Evolutionary conservation across 2,888 invertebrate genomes (phyloP).

Genomic region (Acronicta alni): DNA sequence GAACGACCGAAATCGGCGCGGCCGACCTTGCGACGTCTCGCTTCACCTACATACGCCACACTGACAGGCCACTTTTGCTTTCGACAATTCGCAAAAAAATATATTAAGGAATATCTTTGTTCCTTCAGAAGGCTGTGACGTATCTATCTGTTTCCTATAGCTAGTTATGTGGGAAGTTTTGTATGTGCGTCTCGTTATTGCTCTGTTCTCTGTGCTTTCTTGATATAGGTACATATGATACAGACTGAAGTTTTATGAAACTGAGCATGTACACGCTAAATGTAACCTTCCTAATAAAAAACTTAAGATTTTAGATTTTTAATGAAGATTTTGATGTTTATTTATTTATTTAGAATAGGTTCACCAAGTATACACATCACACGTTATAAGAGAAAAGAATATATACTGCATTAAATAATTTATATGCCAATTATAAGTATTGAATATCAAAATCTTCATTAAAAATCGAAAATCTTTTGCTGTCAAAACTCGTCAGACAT

Average conservation of each 20-base stretch:
- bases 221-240: not conserved
- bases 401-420: too few relatives aligned
- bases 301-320: constrained; percentile 6
- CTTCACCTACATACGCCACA: constrained; percentile 87
- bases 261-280: not conserved
- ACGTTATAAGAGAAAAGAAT: too few relatives aligned
- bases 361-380: too few relatives aligned
- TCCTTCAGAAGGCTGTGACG: constrained; percentile 43
- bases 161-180: constrained; percentile 13
- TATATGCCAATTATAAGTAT: too few relatives aligned
- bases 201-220: not conserved
- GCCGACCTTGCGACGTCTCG: constrained; percentile 85
- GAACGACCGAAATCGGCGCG: constrained; percentile 87
- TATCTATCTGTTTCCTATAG: constrained; percentile 47
- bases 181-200: not conserved
- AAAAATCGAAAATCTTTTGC: constrained; percentile 7
- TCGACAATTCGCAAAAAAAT: constrained; percentile 86
- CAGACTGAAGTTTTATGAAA: not conserved
- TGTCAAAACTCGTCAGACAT: constrained; percentile 12
- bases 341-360: too few relatives aligned
- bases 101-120: constrained; percentile 61
- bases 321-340: not conserved
- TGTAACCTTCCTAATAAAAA: not conserved
- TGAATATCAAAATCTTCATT: not conserved
- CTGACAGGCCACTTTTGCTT: constrained; percentile 86